A percentile compares a stretch with the other conserved stretches of the same genome.
Conservation (phyloP, 1,140 invertebrate genomes). For the Lerema accius region DNA sequence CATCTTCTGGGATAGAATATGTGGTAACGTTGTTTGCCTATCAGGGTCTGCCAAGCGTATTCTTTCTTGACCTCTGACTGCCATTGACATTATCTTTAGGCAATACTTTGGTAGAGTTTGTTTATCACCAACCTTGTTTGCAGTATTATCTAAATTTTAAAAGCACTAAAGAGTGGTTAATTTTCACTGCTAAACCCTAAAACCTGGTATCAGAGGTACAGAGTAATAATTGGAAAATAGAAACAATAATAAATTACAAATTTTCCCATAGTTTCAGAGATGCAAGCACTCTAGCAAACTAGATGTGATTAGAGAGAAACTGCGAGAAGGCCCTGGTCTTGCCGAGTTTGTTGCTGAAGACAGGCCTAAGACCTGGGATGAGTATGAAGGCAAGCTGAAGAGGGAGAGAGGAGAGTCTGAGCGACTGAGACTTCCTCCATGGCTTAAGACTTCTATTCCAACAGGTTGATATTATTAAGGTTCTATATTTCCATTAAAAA, state of each 20-base stretch:
- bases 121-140: too few species aligned
- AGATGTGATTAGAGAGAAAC: conserved; percentile 83
- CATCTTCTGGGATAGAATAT: too few species aligned
- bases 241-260: too few species aligned
- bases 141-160: too few species aligned
- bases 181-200: too few species aligned
- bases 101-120: too few species aligned
- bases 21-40: too few species aligned
- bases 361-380: conserved; percentile 83
- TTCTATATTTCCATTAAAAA: too few species aligned
- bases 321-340: conserved; percentile 85
- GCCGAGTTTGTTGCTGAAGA: conserved; percentile 86
- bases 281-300: conserved; percentile 72
- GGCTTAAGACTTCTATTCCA: conserved; percentile 98
- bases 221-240: too few species aligned
- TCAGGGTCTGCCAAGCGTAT: not conserved
- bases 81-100: not conserved
- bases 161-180: too few species aligned
- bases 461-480: conserved; percentile 84
- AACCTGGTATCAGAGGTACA: too few species aligned
- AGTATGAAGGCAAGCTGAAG: conserved; percentile 93
- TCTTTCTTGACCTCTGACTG: not conserved
- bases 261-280: conserved; percentile 49
- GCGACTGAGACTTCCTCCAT: conserved; percentile 95
- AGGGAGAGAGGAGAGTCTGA: conserved; percentile 91